phyloP scores from a whole-genome alignment of 1,140 invertebrate genomes.

The Solenopsis fugax region DNA sequence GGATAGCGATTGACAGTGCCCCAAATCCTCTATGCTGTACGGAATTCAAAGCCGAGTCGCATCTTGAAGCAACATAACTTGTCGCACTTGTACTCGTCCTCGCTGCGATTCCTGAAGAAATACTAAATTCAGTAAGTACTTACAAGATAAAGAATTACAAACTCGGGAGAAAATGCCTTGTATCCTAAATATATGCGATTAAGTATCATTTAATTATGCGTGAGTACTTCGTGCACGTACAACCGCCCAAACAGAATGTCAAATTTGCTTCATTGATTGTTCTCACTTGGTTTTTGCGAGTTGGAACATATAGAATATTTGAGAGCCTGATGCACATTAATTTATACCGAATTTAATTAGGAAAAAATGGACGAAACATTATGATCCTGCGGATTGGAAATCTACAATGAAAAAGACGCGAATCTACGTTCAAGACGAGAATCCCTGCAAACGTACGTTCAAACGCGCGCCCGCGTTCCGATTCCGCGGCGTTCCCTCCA shows the following conservation, averaged over 20 bases:
- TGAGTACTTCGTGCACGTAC: not conserved
- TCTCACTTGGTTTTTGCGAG: not conserved
- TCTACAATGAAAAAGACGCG: not conserved
- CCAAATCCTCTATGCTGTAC: slow-evolving; percentile 52
- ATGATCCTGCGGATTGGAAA: not conserved
- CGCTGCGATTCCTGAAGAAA: slow-evolving; percentile 60
- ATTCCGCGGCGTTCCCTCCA: slow-evolving; percentile 59
- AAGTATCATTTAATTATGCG: not conserved
- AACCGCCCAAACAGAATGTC: not conserved
- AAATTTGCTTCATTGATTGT: not conserved
- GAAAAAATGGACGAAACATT: not conserved
- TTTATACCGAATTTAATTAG: not conserved
- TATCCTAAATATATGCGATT: not conserved
- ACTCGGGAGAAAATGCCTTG: not conserved
- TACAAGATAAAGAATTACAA: not conserved
- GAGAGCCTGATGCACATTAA: not conserved
- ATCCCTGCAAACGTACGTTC: not conserved
- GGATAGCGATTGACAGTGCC: slow-evolving; percentile 45
- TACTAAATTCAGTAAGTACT: not conserved
- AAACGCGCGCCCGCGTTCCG: slow-evolving; percentile 50
- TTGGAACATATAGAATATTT: not conserved
- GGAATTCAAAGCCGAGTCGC: not conserved
- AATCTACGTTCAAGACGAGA: not conserved
- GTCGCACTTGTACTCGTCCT: not conserved
- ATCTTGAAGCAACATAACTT: slow-evolving; percentile 1